Percentiles rank a stretch among this genome's conserved stretches.
Conservation (phyloP, 2,797 vertebrate species). For the Heliangelus exortis region DNA sequence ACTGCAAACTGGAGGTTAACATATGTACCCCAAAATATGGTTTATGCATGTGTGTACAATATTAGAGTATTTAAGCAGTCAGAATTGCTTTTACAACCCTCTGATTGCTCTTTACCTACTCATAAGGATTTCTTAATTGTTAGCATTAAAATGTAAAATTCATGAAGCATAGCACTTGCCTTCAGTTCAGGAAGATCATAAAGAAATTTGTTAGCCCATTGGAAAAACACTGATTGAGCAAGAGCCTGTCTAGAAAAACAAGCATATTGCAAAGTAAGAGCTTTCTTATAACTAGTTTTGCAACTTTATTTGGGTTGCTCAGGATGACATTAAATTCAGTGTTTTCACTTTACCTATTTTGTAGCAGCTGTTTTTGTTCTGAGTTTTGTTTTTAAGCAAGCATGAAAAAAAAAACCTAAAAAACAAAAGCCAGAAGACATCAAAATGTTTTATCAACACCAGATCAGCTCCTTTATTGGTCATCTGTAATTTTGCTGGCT, state of each 20-base stretch:
- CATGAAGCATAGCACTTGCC: accelerated
- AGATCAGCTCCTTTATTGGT: not conserved
- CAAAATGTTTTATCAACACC: not conserved
- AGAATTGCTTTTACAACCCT: not conserved
- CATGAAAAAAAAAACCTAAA: not conserved
- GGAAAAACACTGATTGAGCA: not conserved
- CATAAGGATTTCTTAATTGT: not conserved
- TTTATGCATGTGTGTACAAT: accelerated
- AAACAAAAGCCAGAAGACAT: not conserved
- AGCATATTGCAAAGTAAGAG: not conserved
- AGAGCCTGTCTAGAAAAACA: not conserved
- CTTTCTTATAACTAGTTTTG: not conserved
- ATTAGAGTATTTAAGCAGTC: not conserved
- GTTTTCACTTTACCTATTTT: not conserved
- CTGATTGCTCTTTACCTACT: not conserved
- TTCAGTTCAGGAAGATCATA: not conserved
- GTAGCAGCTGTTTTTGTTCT: not conserved
- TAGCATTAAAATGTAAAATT: not conserved
- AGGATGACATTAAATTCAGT: not conserved
- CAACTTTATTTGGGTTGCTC: not conserved
- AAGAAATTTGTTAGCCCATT: not conserved
- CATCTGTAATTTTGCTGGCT: not conserved
- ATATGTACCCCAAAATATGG: not conserved
- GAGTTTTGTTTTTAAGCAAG: not conserved
- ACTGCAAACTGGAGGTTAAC: not conserved